A percentile compares a stretch with the other conserved stretches of the same genome.
phyloP scores from a whole-genome alignment of 1,140 invertebrate species.

The Sminthurides bifidus region DNA sequence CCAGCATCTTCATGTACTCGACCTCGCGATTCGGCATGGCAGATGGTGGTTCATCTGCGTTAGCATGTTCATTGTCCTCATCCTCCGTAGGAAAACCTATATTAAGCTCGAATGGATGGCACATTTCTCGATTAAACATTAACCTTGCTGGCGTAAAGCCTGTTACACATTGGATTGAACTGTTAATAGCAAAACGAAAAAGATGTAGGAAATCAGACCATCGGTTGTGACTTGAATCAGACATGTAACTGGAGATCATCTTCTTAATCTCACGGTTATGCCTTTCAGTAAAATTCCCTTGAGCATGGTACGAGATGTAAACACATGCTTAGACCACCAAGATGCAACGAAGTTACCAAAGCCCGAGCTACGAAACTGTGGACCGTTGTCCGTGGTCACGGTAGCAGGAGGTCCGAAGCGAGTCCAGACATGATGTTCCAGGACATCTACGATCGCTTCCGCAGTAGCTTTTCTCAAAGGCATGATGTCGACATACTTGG shows the following conservation, averaged over 20 bases:
- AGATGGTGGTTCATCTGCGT: background rate
- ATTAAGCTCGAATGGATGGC: conserved; percentile 1
- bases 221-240: conserved; percentile 4
- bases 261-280: conserved; percentile 19
- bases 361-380: background rate
- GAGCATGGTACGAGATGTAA: conserved; percentile 26
- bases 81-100: background rate
- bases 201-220: background rate
- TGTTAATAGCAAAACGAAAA: conserved; percentile 10
- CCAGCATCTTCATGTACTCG: background rate
- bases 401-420: background rate
- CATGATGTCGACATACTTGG: conserved; percentile 40
- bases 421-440: conserved; percentile 9
- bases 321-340: conserved; percentile 2
- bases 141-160: background rate
- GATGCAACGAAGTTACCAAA: conserved; percentile 1
- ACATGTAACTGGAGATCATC: conserved; percentile 15
- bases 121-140: conserved; percentile 8
- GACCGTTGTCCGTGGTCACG: conserved; percentile 8
- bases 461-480: conserved; percentile 36
- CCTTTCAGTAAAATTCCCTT: conserved; percentile 22
- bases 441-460: background rate
- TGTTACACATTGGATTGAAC: background rate
- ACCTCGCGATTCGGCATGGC: background rate
- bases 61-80: background rate